Evolutionary conservation across 2,113 vertebrate species (phyloP), one percentile per base, ranked within the genome.

Genomic region (Petroica traversi): DNA sequence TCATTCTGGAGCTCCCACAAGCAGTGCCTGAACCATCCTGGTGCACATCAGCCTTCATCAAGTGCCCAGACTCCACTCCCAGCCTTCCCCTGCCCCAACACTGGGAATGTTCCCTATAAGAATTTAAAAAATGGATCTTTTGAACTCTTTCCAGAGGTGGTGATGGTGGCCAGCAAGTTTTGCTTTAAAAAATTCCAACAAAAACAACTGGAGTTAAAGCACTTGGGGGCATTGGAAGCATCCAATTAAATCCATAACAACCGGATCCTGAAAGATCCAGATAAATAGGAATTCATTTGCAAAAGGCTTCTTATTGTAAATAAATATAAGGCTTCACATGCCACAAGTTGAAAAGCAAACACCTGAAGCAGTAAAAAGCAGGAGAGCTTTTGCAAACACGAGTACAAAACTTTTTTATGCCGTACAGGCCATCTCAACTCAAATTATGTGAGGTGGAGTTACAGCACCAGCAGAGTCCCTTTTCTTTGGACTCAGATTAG

Each of bases 51-150:
- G 5, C 9, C 51, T 45, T 22, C 54, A 14, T 24, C 38, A 57
- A 43, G n/a, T 8, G 20, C 31, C 28, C 54, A 59, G 29, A 4
- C 31, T 34, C 41, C 48, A 7, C 24, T 54, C 49, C 62, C 29
- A 63, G 5, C 4, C 45, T 1, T 1, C 1, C 4, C 8, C 23
- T 15, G 1, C 3, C 28, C 36, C 51, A 33, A 7, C 23, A 33
- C 49, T 40, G 22, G 45, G 19, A 58, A 3, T 43, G 43, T 63
- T 29, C 36, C 34, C 9, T 7, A 6, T 5, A 40, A 33, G 12
- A 61, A 19, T 11, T 43, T 0, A 23, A 19, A 54, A 76, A 49
- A 7, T 11, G 20, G 55, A 28, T 55, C 15, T 68, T 59, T 5
- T 8, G 25, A 73, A 34, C 2, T 43, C 0, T 28, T 73, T 29